A percentile compares a stretch with the other conserved stretches of the same genome.
Conservation (phyloP, 1,140 invertebrate genomes). For the Proales similis region DNA sequence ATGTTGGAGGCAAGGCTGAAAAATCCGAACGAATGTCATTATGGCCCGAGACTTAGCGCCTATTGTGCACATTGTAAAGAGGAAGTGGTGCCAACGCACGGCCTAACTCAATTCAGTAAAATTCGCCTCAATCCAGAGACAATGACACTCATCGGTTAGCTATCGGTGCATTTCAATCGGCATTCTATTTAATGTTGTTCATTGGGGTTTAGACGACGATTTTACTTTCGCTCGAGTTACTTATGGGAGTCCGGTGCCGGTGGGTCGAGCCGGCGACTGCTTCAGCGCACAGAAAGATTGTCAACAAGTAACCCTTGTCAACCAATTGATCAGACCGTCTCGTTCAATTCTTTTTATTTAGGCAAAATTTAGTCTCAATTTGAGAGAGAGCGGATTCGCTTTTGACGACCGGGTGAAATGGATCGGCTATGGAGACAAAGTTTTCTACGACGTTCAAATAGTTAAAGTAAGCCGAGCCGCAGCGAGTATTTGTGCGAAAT, state of each 20-base stretch:
- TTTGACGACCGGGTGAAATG: conserved; percentile 6
- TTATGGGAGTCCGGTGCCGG: conserved; percentile 21
- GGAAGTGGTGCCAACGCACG: conserved; percentile 18
- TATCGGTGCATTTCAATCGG: neutral
- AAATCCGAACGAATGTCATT: conserved; percentile 15
- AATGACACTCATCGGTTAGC: conserved; percentile 2
- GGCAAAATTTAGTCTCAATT: conserved; percentile 19
- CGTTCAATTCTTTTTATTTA: neutral
- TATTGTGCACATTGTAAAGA: conserved; percentile 10
- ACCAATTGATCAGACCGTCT: neutral
- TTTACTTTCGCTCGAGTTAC: conserved; percentile 7
- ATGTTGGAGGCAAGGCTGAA: neutral
- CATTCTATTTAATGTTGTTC: neutral
- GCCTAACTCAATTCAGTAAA: conserved; percentile 26
- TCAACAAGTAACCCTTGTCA: conserved; percentile 5
- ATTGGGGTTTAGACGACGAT: conserved; percentile 6
- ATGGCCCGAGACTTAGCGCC: conserved; percentile 21
- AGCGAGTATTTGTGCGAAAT: too few species aligned
- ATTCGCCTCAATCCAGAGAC: conserved; percentile 5
- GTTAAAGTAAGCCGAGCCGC: too few species aligned
- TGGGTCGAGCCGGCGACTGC: conserved; percentile 27
- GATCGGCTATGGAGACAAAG: conserved; percentile 13
- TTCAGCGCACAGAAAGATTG: conserved; percentile 19
- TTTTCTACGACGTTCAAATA: too few species aligned
- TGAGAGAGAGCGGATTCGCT: conserved; percentile 25